Percentiles rank a stretch among this genome's conserved stretches.
Evolutionary conservation across 2,797 vertebrate genomes (phyloP).

Genomic region (Eurystomus glaucurus): DNA sequence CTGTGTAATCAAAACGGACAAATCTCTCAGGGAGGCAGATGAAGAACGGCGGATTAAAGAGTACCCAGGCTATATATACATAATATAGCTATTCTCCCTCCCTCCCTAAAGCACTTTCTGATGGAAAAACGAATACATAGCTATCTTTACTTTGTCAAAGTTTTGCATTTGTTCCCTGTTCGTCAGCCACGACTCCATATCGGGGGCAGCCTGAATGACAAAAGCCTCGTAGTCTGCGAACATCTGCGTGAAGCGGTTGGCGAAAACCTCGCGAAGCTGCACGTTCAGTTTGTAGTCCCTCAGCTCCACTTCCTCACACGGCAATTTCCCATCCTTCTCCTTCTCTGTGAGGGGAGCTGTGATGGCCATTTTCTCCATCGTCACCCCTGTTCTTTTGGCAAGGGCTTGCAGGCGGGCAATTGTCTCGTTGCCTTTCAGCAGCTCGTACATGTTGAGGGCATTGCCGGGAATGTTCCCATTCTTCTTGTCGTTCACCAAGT

Average conservation of each 20-base stretch:
- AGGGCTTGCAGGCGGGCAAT: constrained; percentile 92
- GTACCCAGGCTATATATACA: neutral
- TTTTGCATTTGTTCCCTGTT: constrained; percentile 95
- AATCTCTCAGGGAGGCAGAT: neutral
- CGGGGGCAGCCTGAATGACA: constrained; percentile 93
- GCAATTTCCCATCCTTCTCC: constrained; percentile 82
- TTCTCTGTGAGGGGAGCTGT: constrained; percentile 77
- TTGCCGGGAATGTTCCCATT: constrained; percentile 93
- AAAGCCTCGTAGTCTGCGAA: constrained; percentile 96
- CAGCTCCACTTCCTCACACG: constrained; percentile 88
- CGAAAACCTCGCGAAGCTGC: constrained; percentile 96
- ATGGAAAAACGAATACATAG: neutral
- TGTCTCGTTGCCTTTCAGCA: constrained; percentile 92
- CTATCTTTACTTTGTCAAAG: constrained; percentile 94
- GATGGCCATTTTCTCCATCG: constrained; percentile 87
- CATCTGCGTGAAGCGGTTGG: constrained; percentile 93
- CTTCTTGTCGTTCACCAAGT: constrained; percentile 93
- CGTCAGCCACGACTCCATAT: constrained; percentile 96
- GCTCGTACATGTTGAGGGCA: constrained; percentile 90
- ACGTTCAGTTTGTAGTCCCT: constrained; percentile 92
- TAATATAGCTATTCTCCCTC: neutral
- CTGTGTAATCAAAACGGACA: neutral
- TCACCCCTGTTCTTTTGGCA: constrained; percentile 90
- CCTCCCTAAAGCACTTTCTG: neutral
- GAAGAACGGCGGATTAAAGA: neutral